These are phyloP conservation scores for Zeugodacus cucurbitae DNA, from an alignment of 1,140 invertebrate species.

Conservation along the genomic window DNA sequence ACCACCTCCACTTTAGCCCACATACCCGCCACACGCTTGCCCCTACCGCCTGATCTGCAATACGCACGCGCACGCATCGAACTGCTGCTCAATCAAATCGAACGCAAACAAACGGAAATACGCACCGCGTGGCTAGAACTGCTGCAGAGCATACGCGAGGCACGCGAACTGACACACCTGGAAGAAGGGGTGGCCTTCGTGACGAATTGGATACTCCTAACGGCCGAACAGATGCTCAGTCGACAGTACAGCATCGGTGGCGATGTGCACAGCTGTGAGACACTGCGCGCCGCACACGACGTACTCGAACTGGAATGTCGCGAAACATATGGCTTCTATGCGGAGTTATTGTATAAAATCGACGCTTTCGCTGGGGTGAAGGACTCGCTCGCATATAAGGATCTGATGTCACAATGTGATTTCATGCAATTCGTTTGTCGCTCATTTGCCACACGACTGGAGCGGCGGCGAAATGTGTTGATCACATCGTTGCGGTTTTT, in stretches of 20 bases:
- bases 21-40: constrained; percentile 43
- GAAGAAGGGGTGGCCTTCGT: constrained; percentile 76
- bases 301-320: constrained; percentile 81
- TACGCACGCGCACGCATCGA: constrained; percentile 72
- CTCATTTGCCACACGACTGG: constrained; percentile 80
- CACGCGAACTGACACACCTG: constrained; percentile 72
- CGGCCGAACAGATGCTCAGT: constrained; percentile 78
- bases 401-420: constrained; percentile 75
- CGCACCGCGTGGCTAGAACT: constrained; percentile 73
- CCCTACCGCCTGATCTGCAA: constrained; percentile 71
- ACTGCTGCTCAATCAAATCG: constrained; percentile 70
- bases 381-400: constrained; percentile 65
- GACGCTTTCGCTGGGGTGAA: constrained; percentile 69
- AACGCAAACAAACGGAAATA: constrained; percentile 72
- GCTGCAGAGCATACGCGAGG: constrained; percentile 71
- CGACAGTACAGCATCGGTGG: constrained; percentile 78
- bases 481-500: constrained; percentile 82
- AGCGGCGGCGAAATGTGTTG: constrained; percentile 78
- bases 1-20: neutral
- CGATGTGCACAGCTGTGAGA: constrained; percentile 77
- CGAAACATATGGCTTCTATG: constrained; percentile 80
- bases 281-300: constrained; percentile 78
- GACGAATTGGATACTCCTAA: constrained; percentile 81
- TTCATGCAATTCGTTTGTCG: constrained; percentile 85
- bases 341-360: constrained; percentile 78